These are phyloP conservation scores for Araneus ventricosus DNA, from an alignment of 1,140 invertebrate species.

Conservation along the genomic window DNA sequence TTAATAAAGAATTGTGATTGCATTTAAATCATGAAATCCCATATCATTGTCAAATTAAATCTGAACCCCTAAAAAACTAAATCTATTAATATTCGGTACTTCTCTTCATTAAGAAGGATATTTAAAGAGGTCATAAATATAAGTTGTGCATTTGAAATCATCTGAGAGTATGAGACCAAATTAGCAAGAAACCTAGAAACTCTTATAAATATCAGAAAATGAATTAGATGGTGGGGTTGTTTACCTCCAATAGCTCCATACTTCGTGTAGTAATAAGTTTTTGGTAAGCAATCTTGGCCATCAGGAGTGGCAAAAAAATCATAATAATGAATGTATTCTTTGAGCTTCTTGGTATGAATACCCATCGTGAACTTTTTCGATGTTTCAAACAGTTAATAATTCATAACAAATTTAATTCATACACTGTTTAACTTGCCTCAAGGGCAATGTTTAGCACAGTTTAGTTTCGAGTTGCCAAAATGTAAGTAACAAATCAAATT, in stretches of 20 bases:
- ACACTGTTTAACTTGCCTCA: not conserved
- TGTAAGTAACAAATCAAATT: too few species aligned
- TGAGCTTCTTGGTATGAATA: not conserved
- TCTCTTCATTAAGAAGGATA: too few species aligned
- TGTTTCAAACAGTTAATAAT: not conserved
- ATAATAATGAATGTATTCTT: constrained; percentile 7
- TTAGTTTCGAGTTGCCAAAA: not conserved
- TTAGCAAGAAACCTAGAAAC: too few species aligned
- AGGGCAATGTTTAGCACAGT: not conserved
- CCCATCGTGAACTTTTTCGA: not conserved
- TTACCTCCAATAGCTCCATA: constrained; percentile 47
- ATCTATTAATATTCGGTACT: too few species aligned
- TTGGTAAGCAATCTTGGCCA: constrained; percentile 56
- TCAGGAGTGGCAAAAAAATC: constrained; percentile 53
- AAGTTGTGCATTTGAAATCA: too few species aligned
- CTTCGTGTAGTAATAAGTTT: constrained; percentile 63
- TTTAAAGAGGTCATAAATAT: too few species aligned
- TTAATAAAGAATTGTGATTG: too few species aligned
- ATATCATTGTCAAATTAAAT: too few species aligned
- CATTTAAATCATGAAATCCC: too few species aligned
- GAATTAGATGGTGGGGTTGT: not conserved
- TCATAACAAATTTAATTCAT: not conserved
- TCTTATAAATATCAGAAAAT: too few species aligned
- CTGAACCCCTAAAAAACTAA: too few species aligned
- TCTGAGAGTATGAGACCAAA: too few species aligned